Base-by-base conservation (phyloP, 2,888 invertebrate genomes). In the Machimus rusticus region DNA sequence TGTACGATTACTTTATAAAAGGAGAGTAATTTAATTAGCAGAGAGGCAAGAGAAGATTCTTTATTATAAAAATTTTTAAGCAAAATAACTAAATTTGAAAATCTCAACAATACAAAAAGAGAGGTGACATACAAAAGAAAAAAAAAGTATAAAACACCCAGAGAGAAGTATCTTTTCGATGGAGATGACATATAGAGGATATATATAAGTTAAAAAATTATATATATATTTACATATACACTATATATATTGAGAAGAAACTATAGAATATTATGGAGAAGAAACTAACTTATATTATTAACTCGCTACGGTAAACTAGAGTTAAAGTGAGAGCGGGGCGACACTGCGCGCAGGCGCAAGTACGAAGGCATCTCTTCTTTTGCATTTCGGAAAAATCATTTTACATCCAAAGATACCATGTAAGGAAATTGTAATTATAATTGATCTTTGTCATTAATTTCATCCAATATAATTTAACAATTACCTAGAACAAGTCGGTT, bases 191-290 rank as follows among this genome's bases (percentile, higher is more conserved):
- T 39, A 84, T 84, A 84, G 84, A 84, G 57, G 66, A 84, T 84
- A 84, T 84, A 84, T 84, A 84, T 84, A 84, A 84, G 84, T 84
- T 84, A 84, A 84, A 84, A 84, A 84, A 84, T 66, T 82, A 66
- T 86, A 86, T 86, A 88, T 88, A 88, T 88, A 74, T 87, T 82
- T 86, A 88, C 86, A 88, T 88, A 87, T 84, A 88, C 88, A 81
- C 77, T 84, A 86, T 86, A 84, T 84, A 84, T 74, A 84, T 84
- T 84, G 39, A 84, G 16, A 66, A 84, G 31, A 84, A 66, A 84
- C 66, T 84, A 84, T 84, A 23, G 74, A 84, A 84, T 84, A 84
- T 84, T 84, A 39, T 66, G 66, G 28, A 66, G 66, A 66, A 28
- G 66, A 84, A 74, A 84, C 37, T 79, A 39, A 79, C 79, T 46